Evolutionary conservation across 2,113 vertebrate species (phyloP), one percentile per base, ranked within the genome.

Genomic region (Hypanus sabinus): DNA sequence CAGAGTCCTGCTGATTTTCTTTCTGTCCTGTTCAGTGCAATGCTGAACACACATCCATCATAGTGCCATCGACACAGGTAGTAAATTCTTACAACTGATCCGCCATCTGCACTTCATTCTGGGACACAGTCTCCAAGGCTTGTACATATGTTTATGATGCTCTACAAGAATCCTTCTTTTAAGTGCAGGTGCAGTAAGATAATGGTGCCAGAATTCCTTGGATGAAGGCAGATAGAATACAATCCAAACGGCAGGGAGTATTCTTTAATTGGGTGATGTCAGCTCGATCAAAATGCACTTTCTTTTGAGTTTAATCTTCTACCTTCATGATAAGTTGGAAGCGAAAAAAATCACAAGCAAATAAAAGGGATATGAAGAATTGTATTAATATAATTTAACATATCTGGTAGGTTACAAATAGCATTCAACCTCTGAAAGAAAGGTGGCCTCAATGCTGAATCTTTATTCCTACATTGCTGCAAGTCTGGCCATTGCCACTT

Each of bases 221-320:
- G 30, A 90, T 90, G 60, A 90, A 9, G 60, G 30, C 30, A 65
- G 16, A 62, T n/a, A 27, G 83, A 62, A 62, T 62, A 10, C 83
- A n/a, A 12, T 12, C 57, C 57, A 16, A 62, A n/a, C 0, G 16
- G n/a, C 14, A 90, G 85, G 14, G 33, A 18, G 30, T 5, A 33
- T 65, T 90, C 85, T 90, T 90, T 20, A 33, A 90, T 20, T 65
- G 85, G n/a, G 85, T 88, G 85, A 57, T 85, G 81, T 27, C 38
- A 57, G 55, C 55, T 55, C 46, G 30, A 4, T 33, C 62, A 18
- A 62, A 90, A 33, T 33, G 85, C 60, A 90, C 20, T 3, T 65
- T 68, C 30, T 65, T 33, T 27, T 33, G 60, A 88, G 14, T 30
- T 65, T 90, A 62, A 33, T 16, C 46, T n/a, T 33, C 62, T 88